Conservation (phyloP, 2,797 vertebrate genomes). For the Phalanger gymnotis region DNA sequence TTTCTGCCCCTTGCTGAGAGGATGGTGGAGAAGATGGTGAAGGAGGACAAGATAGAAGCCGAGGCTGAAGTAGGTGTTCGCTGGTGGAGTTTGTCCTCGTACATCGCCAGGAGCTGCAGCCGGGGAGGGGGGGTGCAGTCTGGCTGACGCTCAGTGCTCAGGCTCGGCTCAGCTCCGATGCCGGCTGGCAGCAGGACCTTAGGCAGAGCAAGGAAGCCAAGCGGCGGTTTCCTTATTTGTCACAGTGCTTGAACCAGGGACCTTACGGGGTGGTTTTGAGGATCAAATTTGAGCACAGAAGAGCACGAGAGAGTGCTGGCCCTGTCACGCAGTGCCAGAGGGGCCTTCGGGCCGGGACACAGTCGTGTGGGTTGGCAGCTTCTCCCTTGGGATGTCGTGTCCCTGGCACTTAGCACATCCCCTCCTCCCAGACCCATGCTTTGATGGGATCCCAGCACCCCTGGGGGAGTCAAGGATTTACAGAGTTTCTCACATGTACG, state of each 20-base stretch:
- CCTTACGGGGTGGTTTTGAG: not conserved
- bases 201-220: fast-evolving
- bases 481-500: too few relatives aligned
- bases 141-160: not conserved
- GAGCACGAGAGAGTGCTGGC: not conserved
- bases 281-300: not conserved
- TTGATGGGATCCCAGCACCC: not conserved
- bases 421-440: not conserved
- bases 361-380: not conserved
- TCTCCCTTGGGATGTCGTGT: not conserved
- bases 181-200: not conserved
- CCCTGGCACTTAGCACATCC: not conserved
- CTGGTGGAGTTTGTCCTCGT: not conserved
- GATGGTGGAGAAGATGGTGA: conserved; percentile 99
- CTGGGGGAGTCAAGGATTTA: not conserved
- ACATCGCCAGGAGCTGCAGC: not conserved
- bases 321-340: not conserved
- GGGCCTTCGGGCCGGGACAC: not conserved
- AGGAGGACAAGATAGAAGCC: conserved; percentile 98
- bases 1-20: conserved; percentile 97
- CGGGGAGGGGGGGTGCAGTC: too few relatives aligned
- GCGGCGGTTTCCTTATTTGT: not conserved
- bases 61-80: conserved; percentile 93
- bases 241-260: not conserved
- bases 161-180: fast-evolving